These are phyloP conservation scores for Pimephales promelas DNA, from an alignment of 2,113 vertebrate species.

Conservation along the genomic window DNA sequence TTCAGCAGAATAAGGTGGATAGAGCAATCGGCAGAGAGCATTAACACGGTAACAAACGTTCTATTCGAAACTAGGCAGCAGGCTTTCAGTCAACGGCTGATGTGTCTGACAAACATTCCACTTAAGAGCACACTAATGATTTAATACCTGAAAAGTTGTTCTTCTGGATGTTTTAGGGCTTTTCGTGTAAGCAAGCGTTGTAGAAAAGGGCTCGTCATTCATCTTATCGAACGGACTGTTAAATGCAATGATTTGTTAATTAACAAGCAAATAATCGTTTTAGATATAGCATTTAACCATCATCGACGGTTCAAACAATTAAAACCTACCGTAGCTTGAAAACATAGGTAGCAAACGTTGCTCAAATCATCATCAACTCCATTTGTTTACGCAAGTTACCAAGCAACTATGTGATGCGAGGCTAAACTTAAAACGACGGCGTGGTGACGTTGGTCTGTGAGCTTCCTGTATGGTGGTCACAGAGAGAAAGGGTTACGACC, in stretches of 20 bases:
- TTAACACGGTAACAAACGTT: background rate
- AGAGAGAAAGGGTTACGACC: no score
- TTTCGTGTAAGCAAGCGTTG: conserved; percentile 79
- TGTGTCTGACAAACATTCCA: background rate
- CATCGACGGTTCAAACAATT: background rate
- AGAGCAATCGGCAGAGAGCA: no score
- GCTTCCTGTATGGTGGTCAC: no score
- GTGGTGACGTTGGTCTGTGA: background rate
- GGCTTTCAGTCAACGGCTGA: background rate
- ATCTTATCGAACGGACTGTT: conserved; percentile 55
- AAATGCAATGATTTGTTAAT: background rate
- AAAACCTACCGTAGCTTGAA: background rate
- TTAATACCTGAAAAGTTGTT: conserved; percentile 85
- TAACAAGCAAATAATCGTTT: background rate
- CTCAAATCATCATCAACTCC: background rate
- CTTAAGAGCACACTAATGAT: background rate
- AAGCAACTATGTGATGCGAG: conserved; percentile 21
- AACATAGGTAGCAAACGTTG: background rate
- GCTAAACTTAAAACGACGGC: no score
- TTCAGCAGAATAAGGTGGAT: no score
- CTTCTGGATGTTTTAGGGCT: conserved; percentile 82
- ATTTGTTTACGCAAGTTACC: conserved; percentile 55
- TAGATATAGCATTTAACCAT: background rate
- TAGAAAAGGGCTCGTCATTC: conserved; percentile 69
- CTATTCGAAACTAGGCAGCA: background rate